Base-by-base conservation (phyloP, 2,113 vertebrate genomes). In the Romanogobio albipinnatus region DNA sequence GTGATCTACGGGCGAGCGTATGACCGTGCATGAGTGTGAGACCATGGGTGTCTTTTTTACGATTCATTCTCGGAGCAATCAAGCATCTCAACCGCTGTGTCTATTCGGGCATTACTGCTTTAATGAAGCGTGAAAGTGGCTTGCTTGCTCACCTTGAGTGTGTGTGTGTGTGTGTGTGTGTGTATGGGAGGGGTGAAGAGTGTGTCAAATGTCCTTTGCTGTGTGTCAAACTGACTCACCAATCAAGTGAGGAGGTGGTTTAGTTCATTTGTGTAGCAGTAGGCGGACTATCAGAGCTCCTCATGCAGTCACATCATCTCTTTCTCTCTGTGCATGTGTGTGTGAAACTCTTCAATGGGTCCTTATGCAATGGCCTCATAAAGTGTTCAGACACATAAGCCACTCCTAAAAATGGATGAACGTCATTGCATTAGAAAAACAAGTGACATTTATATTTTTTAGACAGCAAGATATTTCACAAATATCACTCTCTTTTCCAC, bases 51-150 rank as follows among this genome's bases (percentile, higher is more conserved):
- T 88, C 80, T 86, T 79, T 88, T 92, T 90, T 84, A 88, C 17
- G 86, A 90, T 87, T 89, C 61, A 92, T 91, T 89, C 88, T 85
- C 84, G 83, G 78, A 84, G 87, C 89, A 90, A 91, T 91, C 90
- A 87, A 85, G 88, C 86, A 81, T 90, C 86, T 87, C 83, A 78
- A 53, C 75, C 73, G 86, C 90, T 5, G 83, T 87, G 77, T 85
- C 68, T 76, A 70, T 15, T 90, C 89, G 84, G 87, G 89, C 90
- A 90, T 90, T 88, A 88, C 87, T 80, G 90, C 87, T 92, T 91
- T 92, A 92, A 93, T 88, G 92, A 91, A 91, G 91, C 91, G 89
- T 93, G 89, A 92, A 93, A 91, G 90, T 89, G 88, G 85, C 89
- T 87, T 62, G 85, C 87, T 92, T 86, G 15, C 90, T 92, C 93